Percentiles rank a stretch among this genome's conserved stretches.
phyloP scores from a whole-genome alignment of 2,888 invertebrate species.

The Criorhina ranunculi region DNA sequence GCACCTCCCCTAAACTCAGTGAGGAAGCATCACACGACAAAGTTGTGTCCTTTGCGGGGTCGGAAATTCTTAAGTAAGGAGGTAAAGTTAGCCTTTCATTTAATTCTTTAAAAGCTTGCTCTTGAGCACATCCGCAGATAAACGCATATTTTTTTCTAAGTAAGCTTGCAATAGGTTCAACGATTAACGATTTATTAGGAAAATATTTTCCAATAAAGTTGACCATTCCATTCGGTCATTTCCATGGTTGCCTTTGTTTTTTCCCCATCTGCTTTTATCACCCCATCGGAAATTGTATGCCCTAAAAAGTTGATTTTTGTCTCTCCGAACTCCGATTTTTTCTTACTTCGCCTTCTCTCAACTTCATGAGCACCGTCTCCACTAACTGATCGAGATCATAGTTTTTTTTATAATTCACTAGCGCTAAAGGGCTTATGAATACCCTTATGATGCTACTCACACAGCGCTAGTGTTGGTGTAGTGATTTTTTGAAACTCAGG shows the following conservation, averaged over 20 bases:
- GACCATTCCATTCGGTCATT: constrained; percentile 22
- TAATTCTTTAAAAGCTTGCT: constrained; percentile 10
- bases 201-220: constrained; percentile 43
- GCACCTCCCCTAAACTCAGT: background rate
- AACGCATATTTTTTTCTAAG: background rate
- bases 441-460: too few species aligned
- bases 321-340: constrained; percentile 22
- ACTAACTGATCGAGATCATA: constrained; percentile 19
- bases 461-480: too few species aligned
- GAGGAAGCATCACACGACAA: constrained; percentile 4
- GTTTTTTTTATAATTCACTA: too few species aligned
- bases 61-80: constrained; percentile 25
- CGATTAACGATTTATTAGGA: constrained; percentile 28
- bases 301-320: constrained; percentile 25
- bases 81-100: constrained; percentile 12
- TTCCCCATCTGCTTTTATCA: constrained; percentile 10
- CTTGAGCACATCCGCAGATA: constrained; percentile 1
- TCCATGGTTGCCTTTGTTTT: constrained; percentile 33
- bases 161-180: constrained; percentile 12
- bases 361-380: constrained; percentile 8
- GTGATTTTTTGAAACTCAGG: too few species aligned
- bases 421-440: too few species aligned
- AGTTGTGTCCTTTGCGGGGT: background rate
- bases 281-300: constrained; percentile 25
- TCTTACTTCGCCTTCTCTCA: constrained; percentile 2